Evolutionary conservation across 37 sponge, comb jelly and placozoan genomes (phyloP).

Genomic region (Ephydatia muelleri): DNA sequence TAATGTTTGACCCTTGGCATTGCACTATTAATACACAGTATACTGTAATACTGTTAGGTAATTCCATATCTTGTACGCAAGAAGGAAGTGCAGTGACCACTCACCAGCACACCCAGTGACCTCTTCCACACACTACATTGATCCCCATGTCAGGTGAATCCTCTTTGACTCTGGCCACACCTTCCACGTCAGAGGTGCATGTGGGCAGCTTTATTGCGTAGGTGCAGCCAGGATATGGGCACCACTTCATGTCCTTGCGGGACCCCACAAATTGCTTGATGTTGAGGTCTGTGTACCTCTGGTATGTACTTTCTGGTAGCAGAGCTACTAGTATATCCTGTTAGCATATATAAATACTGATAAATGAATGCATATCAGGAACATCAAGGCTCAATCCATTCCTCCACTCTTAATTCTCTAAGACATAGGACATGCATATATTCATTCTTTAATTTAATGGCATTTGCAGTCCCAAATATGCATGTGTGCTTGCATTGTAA

Average conservation of each 20-base stretch:
- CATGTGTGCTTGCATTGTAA: too few species aligned
- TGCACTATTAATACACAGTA: too few species aligned
- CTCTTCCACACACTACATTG: conserved; percentile 80
- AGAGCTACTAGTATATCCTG: conserved; percentile 72
- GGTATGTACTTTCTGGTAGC: conserved; percentile 53
- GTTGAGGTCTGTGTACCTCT: conserved; percentile 73
- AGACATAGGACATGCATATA: too few species aligned
- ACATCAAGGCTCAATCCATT: too few species aligned
- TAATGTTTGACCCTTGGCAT: too few species aligned
- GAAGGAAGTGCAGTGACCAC: too few species aligned
- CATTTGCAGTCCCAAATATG: too few species aligned
- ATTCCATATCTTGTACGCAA: too few species aligned
- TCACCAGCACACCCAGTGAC: conserved; percentile 84
- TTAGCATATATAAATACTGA: not conserved
- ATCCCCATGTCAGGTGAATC: conserved; percentile 15
- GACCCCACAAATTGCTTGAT: conserved; percentile 84
- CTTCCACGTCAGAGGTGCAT: not conserved
- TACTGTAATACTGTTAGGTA: too few species aligned
- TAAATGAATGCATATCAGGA: too few species aligned
- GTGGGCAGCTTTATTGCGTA: conserved; percentile 32
- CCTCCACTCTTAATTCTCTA: too few species aligned
- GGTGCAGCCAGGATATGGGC: conserved; percentile 76
- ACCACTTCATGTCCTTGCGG: conserved; percentile 80
- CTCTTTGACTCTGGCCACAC: not conserved
- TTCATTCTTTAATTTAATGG: too few species aligned